Evolutionary conservation across 1,140 invertebrate species (phyloP).

Genomic region (Aphelenchoides besseyi): DNA sequence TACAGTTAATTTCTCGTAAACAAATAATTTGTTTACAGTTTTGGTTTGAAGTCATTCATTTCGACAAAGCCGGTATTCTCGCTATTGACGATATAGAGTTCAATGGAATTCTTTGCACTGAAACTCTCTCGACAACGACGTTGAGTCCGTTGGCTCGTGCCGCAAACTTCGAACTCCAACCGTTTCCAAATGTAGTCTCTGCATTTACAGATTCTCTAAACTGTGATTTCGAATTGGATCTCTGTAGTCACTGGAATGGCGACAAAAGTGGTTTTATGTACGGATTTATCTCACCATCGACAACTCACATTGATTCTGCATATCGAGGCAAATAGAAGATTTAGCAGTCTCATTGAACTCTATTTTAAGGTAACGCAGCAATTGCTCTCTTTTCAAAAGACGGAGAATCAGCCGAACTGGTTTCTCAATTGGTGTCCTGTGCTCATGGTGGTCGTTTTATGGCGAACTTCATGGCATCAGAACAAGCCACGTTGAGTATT

Average conservation of each 20-base stretch:
- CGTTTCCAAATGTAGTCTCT: slow-evolving; percentile 16
- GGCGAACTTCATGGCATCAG: slow-evolving; percentile 34
- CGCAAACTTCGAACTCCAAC: slow-evolving; percentile 20
- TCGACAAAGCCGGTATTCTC: slow-evolving; percentile 31
- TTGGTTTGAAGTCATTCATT: slow-evolving; percentile 41
- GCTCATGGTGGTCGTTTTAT: slow-evolving; percentile 39
- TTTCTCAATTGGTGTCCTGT: slow-evolving; percentile 37
- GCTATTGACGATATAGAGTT: slow-evolving; percentile 47
- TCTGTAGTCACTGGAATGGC: slow-evolving; percentile 42
- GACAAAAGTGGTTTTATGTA: slow-evolving; percentile 22
- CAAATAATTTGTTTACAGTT: slow-evolving; percentile 29
- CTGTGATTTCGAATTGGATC: slow-evolving; percentile 42
- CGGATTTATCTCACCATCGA: slow-evolving; percentile 23
- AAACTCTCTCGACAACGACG: slow-evolving; percentile 29
- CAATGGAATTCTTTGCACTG: slow-evolving; percentile 32
- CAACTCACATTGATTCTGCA: neutral
- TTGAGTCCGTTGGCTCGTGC: slow-evolving; percentile 11
- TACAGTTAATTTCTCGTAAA: slow-evolving; percentile 15
- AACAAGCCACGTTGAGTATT: slow-evolving; percentile 38
- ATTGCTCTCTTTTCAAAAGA: slow-evolving; percentile 11
- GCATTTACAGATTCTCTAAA: slow-evolving; percentile 20
- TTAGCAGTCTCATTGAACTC: neutral
- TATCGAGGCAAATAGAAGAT: neutral
- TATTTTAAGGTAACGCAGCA: slow-evolving; percentile 27
- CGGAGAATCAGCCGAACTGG: slow-evolving; percentile 13